Evolutionary conservation across 2,888 invertebrate species (phyloP).

Genomic region (Oscheius sp.): DNA sequence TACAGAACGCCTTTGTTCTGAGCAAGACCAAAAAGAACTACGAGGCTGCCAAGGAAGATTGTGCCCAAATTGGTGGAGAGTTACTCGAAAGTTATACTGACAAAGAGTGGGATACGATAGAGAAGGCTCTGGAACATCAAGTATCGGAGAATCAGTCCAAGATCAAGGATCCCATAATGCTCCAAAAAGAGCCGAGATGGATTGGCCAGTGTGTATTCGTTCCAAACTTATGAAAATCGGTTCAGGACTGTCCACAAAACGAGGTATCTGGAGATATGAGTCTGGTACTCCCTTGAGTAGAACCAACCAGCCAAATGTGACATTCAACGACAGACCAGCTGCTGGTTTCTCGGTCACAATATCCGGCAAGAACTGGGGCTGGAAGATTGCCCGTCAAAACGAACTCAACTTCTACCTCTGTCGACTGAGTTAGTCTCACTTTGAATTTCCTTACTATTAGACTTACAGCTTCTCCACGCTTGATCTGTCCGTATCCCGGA

Average conservation of each 20-base stretch:
- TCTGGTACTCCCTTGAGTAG: background rate
- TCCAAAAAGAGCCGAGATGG: background rate
- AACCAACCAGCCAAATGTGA: background rate
- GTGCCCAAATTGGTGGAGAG: background rate
- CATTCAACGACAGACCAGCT: background rate
- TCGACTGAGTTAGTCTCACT: background rate
- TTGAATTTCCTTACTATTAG: background rate
- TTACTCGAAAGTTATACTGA: slow-evolving; percentile 7
- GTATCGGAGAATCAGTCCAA: too few species aligned
- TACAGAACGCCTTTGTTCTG: background rate
- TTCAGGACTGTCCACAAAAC: background rate
- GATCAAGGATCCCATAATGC: too few species aligned
- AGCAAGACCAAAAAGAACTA: background rate
- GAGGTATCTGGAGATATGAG: background rate
- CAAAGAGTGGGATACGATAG: background rate
- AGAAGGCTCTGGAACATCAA: too few species aligned
- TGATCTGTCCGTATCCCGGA: background rate
- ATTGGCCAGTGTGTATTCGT: background rate
- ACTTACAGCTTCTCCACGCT: background rate
- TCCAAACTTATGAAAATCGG: too few species aligned
- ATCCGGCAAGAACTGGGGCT: background rate
- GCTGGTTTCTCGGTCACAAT: background rate
- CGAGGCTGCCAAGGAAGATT: background rate
- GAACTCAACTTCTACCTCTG: background rate
- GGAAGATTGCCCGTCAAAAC: background rate